Evolutionary conservation across 1,140 invertebrate genomes (phyloP).

Genomic region (Brachionus calyciflorus): DNA sequence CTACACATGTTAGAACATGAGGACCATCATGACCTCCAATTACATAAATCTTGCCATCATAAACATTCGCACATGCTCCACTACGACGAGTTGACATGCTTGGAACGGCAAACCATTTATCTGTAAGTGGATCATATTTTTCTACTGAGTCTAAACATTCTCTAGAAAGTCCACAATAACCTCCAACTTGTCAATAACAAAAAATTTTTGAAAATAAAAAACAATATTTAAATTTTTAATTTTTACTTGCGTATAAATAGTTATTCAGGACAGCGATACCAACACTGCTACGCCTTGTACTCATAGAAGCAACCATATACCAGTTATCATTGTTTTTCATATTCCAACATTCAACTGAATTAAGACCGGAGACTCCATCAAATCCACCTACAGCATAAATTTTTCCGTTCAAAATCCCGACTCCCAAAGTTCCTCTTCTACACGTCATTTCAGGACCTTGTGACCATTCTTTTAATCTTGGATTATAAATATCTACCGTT

Average conservation of each 20-base stretch:
- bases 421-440: slow-evolving; percentile 78
- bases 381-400: slow-evolving; percentile 95
- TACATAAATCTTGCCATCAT: slow-evolving; percentile 30
- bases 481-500: slow-evolving; percentile 67
- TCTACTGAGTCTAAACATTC: slow-evolving; percentile 35
- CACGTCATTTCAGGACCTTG: slow-evolving; percentile 75
- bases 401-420: slow-evolving; percentile 76
- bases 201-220: no score
- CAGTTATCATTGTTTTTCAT: slow-evolving; percentile 26
- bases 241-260: slow-evolving; percentile 19
- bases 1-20: slow-evolving; percentile 10
- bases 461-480: slow-evolving; percentile 68
- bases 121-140: neutral
- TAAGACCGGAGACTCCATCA: slow-evolving; percentile 94
- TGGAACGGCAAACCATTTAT: slow-evolving; percentile 18
- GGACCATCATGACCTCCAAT: slow-evolving; percentile 35
- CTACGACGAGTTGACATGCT: neutral
- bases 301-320: neutral
- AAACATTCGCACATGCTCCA: slow-evolving; percentile 22
- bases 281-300: slow-evolving; percentile 11
- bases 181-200: slow-evolving; percentile 18
- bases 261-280: slow-evolving; percentile 37
- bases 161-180: slow-evolving; percentile 10
- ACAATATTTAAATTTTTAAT: no score
- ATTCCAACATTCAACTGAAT: slow-evolving; percentile 74